Percentiles rank a stretch among this genome's conserved stretches.
These are phyloP conservation scores for Sogatella furcifera DNA, from an alignment of 1,140 invertebrate species.

Conservation along the genomic window DNA sequence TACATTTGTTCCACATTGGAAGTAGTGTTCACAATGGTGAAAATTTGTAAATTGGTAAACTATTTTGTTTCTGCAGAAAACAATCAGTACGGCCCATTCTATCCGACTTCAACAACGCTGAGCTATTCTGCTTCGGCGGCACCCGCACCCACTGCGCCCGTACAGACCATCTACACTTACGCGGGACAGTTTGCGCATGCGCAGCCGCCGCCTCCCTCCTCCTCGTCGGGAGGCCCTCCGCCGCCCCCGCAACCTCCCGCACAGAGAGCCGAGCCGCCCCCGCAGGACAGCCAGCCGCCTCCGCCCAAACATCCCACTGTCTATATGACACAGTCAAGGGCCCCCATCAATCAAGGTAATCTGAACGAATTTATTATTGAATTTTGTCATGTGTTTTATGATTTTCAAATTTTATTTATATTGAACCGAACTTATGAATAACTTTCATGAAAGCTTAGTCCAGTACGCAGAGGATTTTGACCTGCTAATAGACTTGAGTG, in stretches of 20 bases:
- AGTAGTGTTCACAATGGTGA: too few relatives aligned
- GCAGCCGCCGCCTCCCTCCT: conserved; percentile 2
- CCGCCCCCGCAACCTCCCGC: conserved; percentile 15
- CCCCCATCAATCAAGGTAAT: conserved; percentile 3
- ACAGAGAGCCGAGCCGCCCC: not conserved
- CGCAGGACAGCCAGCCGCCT: not conserved
- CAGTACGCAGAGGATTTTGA: too few relatives aligned
- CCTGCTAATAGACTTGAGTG: too few relatives aligned
- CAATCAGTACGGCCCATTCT: conserved; percentile 22
- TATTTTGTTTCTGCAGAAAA: conserved; percentile 15
- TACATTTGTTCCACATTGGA: too few relatives aligned
- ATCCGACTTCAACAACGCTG: conserved; percentile 28
- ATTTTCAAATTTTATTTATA: not conserved
- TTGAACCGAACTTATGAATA: too few relatives aligned
- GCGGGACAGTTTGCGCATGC: conserved; percentile 28
- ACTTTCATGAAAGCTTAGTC: too few relatives aligned
- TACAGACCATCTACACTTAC: conserved; percentile 31
- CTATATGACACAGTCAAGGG: conserved; percentile 12
- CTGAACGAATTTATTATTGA: not conserved
- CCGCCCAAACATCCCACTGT: conserved; percentile 7
- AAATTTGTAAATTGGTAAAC: too few relatives aligned
- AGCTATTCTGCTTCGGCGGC: conserved; percentile 7
- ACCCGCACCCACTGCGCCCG: not conserved
- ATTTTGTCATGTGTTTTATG: too few relatives aligned
- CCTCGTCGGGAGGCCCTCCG: not conserved